Base-by-base conservation (phyloP, 1,140 invertebrate species). In the Scylla paramamosain region DNA sequence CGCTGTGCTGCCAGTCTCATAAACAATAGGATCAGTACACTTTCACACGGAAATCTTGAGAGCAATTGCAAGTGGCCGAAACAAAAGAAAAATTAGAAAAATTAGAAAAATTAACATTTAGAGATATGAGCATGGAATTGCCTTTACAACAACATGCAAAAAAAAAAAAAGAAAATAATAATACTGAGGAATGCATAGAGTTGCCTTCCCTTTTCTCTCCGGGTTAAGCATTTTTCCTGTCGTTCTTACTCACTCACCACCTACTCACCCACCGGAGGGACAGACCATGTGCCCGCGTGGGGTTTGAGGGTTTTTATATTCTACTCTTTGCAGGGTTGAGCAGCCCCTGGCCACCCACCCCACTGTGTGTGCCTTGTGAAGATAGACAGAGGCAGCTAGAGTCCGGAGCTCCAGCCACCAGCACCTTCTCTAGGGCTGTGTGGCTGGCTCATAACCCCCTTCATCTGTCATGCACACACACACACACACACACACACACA, bases 241-340 rank as follows among this genome's bases (percentile, higher is more conserved):
- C 67, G 25, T n/a, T n/a, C 20, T 77, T 20, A 77, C 67, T 77
- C 67, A n/a, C 67, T 77, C 67, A n/a, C 67, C 67, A 25, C 20
- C 67, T 20, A 77, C 67, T n/a, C 67, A 77, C n/a, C 67, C 67
- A 77, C 67, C 10, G 67, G 67, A 77, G n/a, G 67, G n/a, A n/a
- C 67, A 77, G 67, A 12, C n/a, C 20, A 20, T 77, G 67, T 77
- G 67, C 67, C 67, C 67, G 25, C 67, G 67, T 39, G 67, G 89
- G 83, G 89, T 91, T 86, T 46, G 94, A 91, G 93, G 94, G 91
- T 95, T 95, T 95, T 95, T 95, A 95, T 95, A 89, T 95, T 95
- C 95, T 95, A 88, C 91, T 95, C 95, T 95, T 95, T 95, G 92
- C 95, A 95, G 95, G 88, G 92, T 93, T 93, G 95, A 86, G 87